A percentile compares a stretch with the other conserved stretches of the same genome.
Conservation (phyloP, 2,888 invertebrate genomes). For the Cerceris ruficornis region DNA sequence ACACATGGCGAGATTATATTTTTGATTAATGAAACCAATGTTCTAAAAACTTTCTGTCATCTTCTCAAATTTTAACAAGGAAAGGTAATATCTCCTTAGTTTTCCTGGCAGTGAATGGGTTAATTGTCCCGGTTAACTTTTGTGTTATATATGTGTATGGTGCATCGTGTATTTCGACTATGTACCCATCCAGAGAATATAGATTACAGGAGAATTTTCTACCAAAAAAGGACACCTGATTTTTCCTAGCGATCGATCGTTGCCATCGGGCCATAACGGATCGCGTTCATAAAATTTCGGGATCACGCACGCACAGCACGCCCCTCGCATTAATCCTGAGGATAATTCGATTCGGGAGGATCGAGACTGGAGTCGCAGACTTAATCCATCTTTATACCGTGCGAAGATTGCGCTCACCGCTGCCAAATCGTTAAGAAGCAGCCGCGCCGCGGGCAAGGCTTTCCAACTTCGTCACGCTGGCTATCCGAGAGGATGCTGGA, state of each 20-base stretch:
- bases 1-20: too few species aligned
- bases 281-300: slow-evolving; percentile 57
- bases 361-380: slow-evolving; percentile 40
- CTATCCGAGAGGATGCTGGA: slow-evolving; percentile 37
- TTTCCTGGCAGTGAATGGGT: too few species aligned
- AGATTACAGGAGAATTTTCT: not conserved
- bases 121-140: too few species aligned
- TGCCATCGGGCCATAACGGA: slow-evolving; percentile 30
- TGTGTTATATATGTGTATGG: too few species aligned
- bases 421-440: slow-evolving; percentile 46
- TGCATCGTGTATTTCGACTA: not conserved
- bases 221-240: not conserved
- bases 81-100: too few species aligned
- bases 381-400: slow-evolving; percentile 58
- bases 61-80: too few species aligned
- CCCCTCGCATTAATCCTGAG: slow-evolving; percentile 54
- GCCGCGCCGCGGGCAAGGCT: slow-evolving; percentile 29
- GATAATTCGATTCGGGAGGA: slow-evolving; percentile 62
- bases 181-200: not conserved
- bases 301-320: slow-evolving; percentile 43
- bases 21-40: too few species aligned
- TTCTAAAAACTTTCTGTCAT: too few species aligned
- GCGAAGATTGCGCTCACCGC: slow-evolving; percentile 48
- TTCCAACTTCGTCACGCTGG: slow-evolving; percentile 55
- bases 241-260: not conserved